Base-by-base conservation (phyloP, 2,113 vertebrate genomes). In the Balaenoptera acutorostrata region DNA sequence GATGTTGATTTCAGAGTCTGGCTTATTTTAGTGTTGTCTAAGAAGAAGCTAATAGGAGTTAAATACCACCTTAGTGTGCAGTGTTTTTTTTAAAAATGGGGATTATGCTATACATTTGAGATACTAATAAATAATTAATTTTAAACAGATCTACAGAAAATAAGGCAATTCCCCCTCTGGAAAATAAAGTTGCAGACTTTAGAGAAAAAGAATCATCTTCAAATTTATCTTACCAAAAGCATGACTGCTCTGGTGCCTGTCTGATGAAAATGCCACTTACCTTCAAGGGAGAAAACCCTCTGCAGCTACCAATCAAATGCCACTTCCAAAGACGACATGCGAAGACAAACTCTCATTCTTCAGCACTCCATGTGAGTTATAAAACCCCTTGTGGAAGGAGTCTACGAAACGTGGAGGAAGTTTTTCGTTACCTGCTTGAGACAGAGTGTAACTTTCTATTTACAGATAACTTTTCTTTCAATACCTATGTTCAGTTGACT, bases 401-500 rank as follows among this genome's bases (percentile, higher is more conserved):
- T 85, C 98, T 99, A 36, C 98, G 99, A 85, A 99, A 98, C 97
- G 98, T 99, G 33, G 97, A 97, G 10, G 99, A 99, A 0, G 99
- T 99, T 89, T 98, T 97, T 52, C 97, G 97, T 61, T 99, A 99
- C 96, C 98, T 99, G 96, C 97, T 98, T 96, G 98, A 99, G 95
- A 99, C 99, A 0, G 95, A 99, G 82, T 99, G 99, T 97, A 98
- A 98, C 90, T 97, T 99, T 97, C 98, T 99, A 91, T 99, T 98
- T 98, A 98, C 99, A 66, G 99, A 99, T 95, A 98, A 99, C 96
- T 99, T 99, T 98, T 99, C 99, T 97, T 99, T 99, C 97, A 99
- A 99, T 98, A 98, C 99, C 0, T 98, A 98, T 0, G 98, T 99
- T 1, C 98, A 98, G 72, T 93, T 99, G 96, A 98, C 99, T 94